Evolutionary conservation across 2,113 vertebrate species (phyloP).

Genomic region (Peromyscus maniculatus): DNA sequence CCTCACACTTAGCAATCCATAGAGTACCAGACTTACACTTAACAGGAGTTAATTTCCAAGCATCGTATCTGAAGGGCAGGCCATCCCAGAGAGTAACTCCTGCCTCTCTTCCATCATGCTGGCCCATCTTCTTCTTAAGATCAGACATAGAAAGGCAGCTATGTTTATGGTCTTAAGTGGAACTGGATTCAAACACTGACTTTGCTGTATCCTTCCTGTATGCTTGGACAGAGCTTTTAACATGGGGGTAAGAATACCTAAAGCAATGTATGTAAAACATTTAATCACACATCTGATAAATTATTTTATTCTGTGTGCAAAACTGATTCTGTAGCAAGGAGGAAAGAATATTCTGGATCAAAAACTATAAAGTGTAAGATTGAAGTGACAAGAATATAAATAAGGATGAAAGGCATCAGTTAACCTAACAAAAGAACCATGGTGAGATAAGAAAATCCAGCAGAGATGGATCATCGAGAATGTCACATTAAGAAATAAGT

Average conservation of each 20-base stretch:
- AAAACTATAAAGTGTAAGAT: neutral
- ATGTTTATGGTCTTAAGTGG: neutral
- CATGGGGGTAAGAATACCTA: neutral
- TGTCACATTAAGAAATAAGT: neutral
- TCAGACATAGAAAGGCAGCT: neutral
- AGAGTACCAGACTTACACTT: neutral
- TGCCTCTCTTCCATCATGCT: neutral
- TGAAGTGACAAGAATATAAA: neutral
- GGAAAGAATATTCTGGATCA: slow-evolving; percentile 3
- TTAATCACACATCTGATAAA: neutral
- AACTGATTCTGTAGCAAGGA: neutral
- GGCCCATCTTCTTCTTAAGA: neutral
- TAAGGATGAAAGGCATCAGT: neutral
- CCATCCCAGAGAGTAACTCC: neutral
- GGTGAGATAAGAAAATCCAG: neutral
- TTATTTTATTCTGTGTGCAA: neutral
- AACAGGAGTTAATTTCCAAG: neutral
- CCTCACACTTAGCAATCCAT: neutral
- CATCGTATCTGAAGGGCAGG: neutral
- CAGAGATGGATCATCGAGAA: neutral
- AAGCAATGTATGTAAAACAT: neutral
- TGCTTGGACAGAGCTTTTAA: neutral
- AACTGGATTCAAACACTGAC: neutral
- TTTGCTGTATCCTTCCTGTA: neutral
- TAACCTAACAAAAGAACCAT: neutral